Conservation (phyloP, 2,113 vertebrate genomes). For the Pedetes capensis region DNA sequence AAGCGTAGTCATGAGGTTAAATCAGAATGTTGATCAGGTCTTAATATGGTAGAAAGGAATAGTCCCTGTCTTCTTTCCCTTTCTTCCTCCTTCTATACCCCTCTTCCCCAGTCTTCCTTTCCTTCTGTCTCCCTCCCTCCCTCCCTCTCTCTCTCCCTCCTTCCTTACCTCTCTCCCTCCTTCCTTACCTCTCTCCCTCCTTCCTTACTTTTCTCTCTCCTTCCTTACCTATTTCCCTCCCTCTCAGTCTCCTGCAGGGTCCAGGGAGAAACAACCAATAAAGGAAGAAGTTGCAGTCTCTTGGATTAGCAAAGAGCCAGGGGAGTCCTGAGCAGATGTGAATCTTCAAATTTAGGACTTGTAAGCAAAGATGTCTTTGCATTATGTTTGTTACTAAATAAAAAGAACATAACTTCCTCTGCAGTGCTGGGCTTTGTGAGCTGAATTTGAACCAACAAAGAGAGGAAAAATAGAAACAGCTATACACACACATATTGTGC, state of each 20-base stretch:
- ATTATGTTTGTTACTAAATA: neutral
- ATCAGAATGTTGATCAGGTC: neutral
- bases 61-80: neutral
- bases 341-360: slow-evolving; percentile 15
- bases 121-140: no score
- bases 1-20: neutral
- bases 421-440: neutral
- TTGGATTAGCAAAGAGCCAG: neutral
- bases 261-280: neutral
- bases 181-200: no score
- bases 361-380: neutral
- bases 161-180: neutral
- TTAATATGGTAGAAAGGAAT: neutral
- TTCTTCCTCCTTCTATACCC: accelerated
- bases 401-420: neutral
- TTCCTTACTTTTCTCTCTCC: neutral
- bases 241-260: neutral
- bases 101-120: no score
- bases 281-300: neutral
- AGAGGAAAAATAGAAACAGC: neutral
- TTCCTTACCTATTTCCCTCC: accelerated
- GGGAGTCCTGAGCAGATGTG: neutral
- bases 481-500: neutral
- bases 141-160: no score
- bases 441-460: neutral